A percentile compares a stretch with the other conserved stretches of the same genome.
phyloP scores from a whole-genome alignment of 2,888 invertebrate species.

The Danaus chrysippus region DNA sequence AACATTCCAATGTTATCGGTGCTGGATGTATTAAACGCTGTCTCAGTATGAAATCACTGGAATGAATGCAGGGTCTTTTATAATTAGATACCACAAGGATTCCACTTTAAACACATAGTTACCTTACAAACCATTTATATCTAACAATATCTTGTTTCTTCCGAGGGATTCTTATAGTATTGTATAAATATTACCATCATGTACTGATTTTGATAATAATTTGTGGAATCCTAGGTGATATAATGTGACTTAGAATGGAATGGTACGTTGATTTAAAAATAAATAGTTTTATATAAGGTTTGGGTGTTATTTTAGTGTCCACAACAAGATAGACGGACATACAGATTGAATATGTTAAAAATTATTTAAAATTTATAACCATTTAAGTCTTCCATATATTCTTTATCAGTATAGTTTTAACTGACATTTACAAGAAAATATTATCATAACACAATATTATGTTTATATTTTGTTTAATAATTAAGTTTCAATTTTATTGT shows the following conservation, averaged over 20 bases:
- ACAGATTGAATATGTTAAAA: too few relatives aligned
- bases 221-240: conserved; percentile 49
- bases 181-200: conserved; percentile 15
- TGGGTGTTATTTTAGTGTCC: conserved; percentile 31
- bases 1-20: conserved; percentile 45
- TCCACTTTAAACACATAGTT: conserved; percentile 44
- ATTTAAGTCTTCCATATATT: not conserved
- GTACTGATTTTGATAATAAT: conserved; percentile 14
- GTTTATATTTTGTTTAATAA: not conserved
- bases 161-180: not conserved
- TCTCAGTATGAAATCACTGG: conserved; percentile 55
- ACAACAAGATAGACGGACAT: not conserved
- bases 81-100: conserved; percentile 49
- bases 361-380: too few relatives aligned
- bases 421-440: conserved; percentile 1
- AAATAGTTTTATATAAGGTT: conserved; percentile 30
- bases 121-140: conserved; percentile 29
- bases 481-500: conserved; percentile 40
- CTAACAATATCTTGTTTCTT: conserved; percentile 9
- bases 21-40: conserved; percentile 30
- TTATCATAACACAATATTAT: conserved; percentile 2
- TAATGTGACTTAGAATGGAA: conserved; percentile 47
- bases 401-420: not conserved
- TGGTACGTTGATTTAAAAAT: conserved; percentile 30
- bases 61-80: conserved; percentile 55